These are phyloP conservation scores for Drosophila tani DNA, from an alignment of 1,140 invertebrate genomes.

Conservation along the genomic window DNA sequence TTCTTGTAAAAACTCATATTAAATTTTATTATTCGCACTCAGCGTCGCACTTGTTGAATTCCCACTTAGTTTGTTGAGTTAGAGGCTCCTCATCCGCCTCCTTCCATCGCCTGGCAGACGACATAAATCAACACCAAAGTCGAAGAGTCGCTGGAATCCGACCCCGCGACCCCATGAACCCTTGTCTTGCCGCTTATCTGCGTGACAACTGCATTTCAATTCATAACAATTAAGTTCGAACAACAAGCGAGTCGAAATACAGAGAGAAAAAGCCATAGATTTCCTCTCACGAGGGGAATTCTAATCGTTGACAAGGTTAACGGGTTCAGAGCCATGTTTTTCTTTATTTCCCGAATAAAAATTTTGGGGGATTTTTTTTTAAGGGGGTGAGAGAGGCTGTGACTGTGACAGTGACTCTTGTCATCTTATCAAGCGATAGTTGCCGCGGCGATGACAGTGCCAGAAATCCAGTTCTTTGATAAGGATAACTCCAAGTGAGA, in stretches of 20 bases:
- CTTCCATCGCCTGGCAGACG: background rate
- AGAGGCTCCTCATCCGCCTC: background rate
- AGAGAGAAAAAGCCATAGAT: background rate
- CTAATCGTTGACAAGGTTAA: slow-evolving; percentile 42
- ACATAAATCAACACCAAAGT: slow-evolving; percentile 71
- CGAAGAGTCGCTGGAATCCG: slow-evolving; percentile 25
- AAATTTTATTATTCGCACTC: background rate
- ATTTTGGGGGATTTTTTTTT: slow-evolving; percentile 12
- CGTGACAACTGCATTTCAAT: slow-evolving; percentile 75
- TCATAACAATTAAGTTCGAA: slow-evolving; percentile 75
- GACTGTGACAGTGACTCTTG: slow-evolving; percentile 1
- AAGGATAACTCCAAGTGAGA: slow-evolving; percentile 3
- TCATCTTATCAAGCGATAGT: slow-evolving; percentile 25
- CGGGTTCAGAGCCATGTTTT: slow-evolving; percentile 36
- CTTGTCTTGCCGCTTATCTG: slow-evolving; percentile 46
- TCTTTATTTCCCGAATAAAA: slow-evolving; percentile 3
- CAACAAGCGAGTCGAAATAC: slow-evolving; percentile 41
- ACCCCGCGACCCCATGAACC: slow-evolving; percentile 38
- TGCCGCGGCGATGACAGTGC: slow-evolving; percentile 22
- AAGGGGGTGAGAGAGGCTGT: background rate
- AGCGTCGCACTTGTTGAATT: background rate
- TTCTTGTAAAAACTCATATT: background rate
- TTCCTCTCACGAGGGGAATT: slow-evolving; percentile 3
- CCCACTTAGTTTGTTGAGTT: background rate
- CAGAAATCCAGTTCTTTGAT: slow-evolving; percentile 23